Conservation (phyloP, 2,797 vertebrate genomes). For the Sebastes hubbsi region DNA sequence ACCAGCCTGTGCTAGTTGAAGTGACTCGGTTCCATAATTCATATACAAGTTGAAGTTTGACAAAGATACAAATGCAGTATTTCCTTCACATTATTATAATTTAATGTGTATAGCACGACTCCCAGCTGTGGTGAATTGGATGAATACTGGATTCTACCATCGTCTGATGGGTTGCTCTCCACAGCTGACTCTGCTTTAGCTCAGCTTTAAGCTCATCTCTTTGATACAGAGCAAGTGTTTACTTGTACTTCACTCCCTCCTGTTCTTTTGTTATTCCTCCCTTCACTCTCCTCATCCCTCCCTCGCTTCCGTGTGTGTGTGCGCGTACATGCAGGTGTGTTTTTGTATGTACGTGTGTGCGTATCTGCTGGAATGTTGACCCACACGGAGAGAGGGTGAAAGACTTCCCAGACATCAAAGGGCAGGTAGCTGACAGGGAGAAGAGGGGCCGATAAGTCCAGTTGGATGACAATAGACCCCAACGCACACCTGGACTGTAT, state of each 20-base stretch:
- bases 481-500: conserved; percentile 85
- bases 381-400: conserved; percentile 74
- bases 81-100: neutral
- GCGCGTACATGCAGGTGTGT: conserved; percentile 1
- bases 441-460: conserved; percentile 74
- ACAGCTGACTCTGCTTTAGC: conserved; percentile 12
- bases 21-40: neutral
- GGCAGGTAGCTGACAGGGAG: conserved; percentile 76
- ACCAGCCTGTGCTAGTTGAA: neutral
- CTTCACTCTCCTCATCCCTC: conserved; percentile 52
- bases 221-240: conserved; percentile 73
- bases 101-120: neutral
- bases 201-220: conserved; percentile 44
- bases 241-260: conserved; percentile 72
- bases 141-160: neutral
- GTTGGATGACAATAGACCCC: conserved; percentile 82
- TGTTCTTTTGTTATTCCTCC: conserved; percentile 74
- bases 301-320: conserved; percentile 44
- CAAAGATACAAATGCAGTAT: neutral
- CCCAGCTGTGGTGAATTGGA: neutral
- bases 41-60: neutral
- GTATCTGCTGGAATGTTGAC: conserved; percentile 76
- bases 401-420: conserved; percentile 85
- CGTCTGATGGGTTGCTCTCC: neutral
- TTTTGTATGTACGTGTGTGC: conserved; percentile 35